These are phyloP conservation scores for Elanoides forficatus DNA, from an alignment of 2,113 vertebrate genomes.

Conservation along the genomic window DNA sequence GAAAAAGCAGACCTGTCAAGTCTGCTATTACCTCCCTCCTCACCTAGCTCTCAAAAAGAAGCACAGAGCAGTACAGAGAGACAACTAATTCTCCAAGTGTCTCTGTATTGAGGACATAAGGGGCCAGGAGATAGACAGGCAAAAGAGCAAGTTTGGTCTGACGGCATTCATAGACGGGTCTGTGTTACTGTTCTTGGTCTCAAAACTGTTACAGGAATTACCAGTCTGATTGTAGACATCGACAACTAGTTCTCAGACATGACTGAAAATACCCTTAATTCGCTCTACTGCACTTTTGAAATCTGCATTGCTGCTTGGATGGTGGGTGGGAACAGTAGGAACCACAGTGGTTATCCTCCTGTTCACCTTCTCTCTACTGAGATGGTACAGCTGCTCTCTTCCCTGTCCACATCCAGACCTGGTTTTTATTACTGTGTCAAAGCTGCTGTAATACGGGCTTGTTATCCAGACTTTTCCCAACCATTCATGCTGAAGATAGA, in stretches of 20 bases:
- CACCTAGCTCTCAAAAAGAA: background rate
- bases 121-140: background rate
- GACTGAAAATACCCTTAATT: background rate
- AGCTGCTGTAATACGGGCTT: background rate
- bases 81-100: background rate
- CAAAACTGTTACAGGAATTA: background rate
- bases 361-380: background rate
- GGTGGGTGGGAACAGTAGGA: background rate
- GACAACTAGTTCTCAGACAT: background rate
- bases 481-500: background rate
- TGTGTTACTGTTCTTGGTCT: background rate
- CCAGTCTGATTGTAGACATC: background rate
- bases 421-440: background rate
- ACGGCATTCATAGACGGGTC: background rate
- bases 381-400: background rate
- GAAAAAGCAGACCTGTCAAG: background rate
- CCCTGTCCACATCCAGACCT: background rate
- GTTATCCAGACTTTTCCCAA: background rate
- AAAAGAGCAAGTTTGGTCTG: background rate
- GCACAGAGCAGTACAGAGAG: background rate
- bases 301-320: background rate
- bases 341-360: background rate
- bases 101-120: background rate
- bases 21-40: background rate
- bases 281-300: background rate